A percentile compares a stretch with the other conserved stretches of the same genome.
phyloP scores from a whole-genome alignment of 2,888 invertebrate genomes.

The Operophtera brumata region DNA sequence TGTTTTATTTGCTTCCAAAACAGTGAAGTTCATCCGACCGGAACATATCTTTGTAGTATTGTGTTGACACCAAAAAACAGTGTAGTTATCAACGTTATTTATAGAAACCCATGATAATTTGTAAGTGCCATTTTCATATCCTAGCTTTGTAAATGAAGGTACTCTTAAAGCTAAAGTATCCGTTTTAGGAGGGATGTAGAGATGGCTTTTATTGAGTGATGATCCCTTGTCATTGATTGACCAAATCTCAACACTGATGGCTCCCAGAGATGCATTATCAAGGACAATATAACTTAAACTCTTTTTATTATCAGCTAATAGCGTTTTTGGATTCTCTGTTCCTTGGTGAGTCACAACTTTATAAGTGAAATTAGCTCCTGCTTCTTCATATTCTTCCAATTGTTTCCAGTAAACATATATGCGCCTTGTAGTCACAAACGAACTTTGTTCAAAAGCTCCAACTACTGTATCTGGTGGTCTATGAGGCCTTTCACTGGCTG shows the following conservation, averaged over 20 bases:
- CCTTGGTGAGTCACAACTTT: conserved; percentile 70
- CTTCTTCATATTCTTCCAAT: conserved; percentile 83
- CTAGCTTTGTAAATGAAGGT: conserved; percentile 85
- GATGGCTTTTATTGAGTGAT: conserved; percentile 78
- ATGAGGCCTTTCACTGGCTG: conserved; percentile 81
- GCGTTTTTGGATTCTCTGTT: conserved; percentile 52
- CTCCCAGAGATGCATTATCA: conserved; percentile 66
- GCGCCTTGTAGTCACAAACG: conserved; percentile 76
- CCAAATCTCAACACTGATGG: conserved; percentile 78
- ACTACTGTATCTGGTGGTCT: conserved; percentile 85
- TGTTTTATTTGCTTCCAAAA: conserved; percentile 57
- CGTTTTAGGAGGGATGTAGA: conserved; percentile 81
- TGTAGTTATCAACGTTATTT: conserved; percentile 82
- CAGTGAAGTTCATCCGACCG: conserved; percentile 71
- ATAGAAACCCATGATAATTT: conserved; percentile 88
- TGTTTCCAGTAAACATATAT: conserved; percentile 90
- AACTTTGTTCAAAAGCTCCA: conserved; percentile 86
- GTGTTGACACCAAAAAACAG: conserved; percentile 88
- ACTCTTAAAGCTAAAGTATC: conserved; percentile 71
- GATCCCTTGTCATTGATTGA: conserved; percentile 82
- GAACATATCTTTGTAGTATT: conserved; percentile 77
- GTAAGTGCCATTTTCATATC: conserved; percentile 85
- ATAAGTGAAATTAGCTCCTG: conserved; percentile 88
- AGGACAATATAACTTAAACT: conserved; percentile 83
- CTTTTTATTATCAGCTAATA: conserved; percentile 74